These are phyloP conservation scores for Apeltes quadracus DNA, from an alignment of 2,113 vertebrate genomes.

Conservation along the genomic window DNA sequence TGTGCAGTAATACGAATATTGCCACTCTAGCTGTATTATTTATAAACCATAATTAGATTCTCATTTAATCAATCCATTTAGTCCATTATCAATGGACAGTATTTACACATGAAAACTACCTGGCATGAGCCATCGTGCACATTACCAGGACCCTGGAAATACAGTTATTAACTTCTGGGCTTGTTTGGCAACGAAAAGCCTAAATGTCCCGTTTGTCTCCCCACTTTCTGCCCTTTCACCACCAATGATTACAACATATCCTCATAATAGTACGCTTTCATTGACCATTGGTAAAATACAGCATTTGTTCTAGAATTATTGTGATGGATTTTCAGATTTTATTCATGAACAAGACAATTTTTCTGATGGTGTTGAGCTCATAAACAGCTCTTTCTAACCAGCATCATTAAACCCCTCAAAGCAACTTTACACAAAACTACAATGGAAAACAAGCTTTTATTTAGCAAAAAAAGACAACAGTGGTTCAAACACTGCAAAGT, in stretches of 20 bases:
- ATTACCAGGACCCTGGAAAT: too few relatives aligned
- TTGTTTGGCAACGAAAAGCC: neutral
- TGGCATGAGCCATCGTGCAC: neutral
- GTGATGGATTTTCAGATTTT: neutral
- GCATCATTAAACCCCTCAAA: neutral
- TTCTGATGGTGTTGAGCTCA: neutral
- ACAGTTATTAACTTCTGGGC: too few relatives aligned
- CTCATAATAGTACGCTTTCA: neutral
- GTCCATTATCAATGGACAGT: neutral
- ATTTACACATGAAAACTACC: neutral
- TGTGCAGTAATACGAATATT: neutral
- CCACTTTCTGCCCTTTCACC: neutral
- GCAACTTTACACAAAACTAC: neutral
- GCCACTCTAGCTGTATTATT: neutral
- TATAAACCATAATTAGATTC: neutral
- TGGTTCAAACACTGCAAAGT: neutral
- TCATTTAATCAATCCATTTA: neutral
- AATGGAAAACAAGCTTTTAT: slow-evolving; percentile 54
- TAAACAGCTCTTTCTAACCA: neutral
- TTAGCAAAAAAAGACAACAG: slow-evolving; percentile 23
- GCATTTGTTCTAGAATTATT: neutral
- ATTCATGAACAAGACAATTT: neutral
- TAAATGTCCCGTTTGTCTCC: neutral
- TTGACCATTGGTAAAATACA: neutral
- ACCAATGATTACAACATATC: neutral